Conservation (phyloP, 2,888 invertebrate species). For the Agapostemon virescens region DNA sequence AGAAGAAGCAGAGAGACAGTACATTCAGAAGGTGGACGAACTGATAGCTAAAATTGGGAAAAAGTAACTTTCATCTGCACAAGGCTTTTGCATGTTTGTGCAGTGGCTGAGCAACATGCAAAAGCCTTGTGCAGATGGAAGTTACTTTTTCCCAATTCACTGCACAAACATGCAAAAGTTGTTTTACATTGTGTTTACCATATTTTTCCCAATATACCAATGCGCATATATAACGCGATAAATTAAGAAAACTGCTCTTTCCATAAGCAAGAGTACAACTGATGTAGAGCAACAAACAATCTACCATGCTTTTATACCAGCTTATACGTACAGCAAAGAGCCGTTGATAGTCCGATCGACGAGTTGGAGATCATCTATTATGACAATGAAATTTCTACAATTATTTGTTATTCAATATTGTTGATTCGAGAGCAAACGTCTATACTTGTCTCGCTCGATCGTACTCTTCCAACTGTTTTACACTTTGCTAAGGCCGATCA, state of each 20-base stretch:
- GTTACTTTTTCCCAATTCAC: constrained; percentile 75
- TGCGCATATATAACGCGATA: not conserved
- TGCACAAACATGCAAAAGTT: not conserved
- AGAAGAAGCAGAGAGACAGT: constrained; percentile 91
- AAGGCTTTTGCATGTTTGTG: too few relatives aligned
- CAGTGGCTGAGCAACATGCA: too few relatives aligned
- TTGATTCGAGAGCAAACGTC: constrained; percentile 5
- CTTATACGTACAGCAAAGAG: not conserved
- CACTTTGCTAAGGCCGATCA: constrained; percentile 25
- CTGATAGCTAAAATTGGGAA: constrained; percentile 82
- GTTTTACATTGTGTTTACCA: constrained; percentile 12
- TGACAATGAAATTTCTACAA: constrained; percentile 28
- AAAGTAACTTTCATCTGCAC: constrained; percentile 62
- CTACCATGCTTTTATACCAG: constrained; percentile 6
- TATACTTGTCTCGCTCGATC: not conserved
- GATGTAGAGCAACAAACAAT: constrained; percentile 24
- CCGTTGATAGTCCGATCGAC: constrained; percentile 22
- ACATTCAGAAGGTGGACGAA: constrained; percentile 88
- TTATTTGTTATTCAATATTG: constrained; percentile 6
- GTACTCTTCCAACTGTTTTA: constrained; percentile 18
- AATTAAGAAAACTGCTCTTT: not conserved
- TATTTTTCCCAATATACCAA: constrained; percentile 10
- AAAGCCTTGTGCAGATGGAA: not conserved
- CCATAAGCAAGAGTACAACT: constrained; percentile 9
- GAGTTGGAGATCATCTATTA: not conserved